Conservation (phyloP, 2,888 invertebrate genomes). For the Aproaerema taeniolella region DNA sequence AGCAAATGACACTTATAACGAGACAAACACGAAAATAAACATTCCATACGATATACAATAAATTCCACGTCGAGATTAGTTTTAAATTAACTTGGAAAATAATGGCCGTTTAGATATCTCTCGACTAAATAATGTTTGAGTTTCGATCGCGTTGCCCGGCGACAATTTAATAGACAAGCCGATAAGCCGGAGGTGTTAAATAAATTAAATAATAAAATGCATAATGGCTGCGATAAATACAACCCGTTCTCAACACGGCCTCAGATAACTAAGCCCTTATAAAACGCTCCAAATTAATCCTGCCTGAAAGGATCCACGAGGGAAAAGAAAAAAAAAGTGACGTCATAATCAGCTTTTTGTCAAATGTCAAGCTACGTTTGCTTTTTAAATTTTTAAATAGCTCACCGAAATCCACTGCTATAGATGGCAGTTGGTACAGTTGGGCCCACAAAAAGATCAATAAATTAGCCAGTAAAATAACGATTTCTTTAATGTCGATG, state of each 20-base stretch:
- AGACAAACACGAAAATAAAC: constrained; percentile 7
- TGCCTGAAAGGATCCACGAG: constrained; percentile 61
- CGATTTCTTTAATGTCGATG: too few species aligned
- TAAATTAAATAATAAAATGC: constrained; percentile 77
- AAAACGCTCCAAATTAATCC: constrained; percentile 74
- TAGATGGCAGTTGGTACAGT: constrained; percentile 31
- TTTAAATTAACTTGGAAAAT: constrained; percentile 11
- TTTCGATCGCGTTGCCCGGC: constrained; percentile 64
- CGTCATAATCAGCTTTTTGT: constrained; percentile 77
- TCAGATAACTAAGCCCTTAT: constrained; percentile 73
- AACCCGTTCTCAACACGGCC: constrained; percentile 62
- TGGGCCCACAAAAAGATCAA: constrained; percentile 17
- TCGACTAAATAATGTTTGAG: constrained; percentile 56
- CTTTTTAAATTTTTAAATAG: constrained; percentile 66
- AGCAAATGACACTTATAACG: too few species aligned
- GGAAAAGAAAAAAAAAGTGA: too few species aligned
- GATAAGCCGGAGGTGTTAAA: constrained; percentile 70
- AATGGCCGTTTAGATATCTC: constrained; percentile 41
- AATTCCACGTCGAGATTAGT: constrained; percentile 10
- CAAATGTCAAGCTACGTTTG: constrained; percentile 65
- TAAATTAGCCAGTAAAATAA: too few species aligned
- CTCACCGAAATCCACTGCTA: constrained; percentile 46
- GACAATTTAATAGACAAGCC: constrained; percentile 71
- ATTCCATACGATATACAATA: constrained; percentile 4
- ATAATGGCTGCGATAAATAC: constrained; percentile 74